Evolutionary conservation across 2,797 vertebrate genomes (phyloP), one percentile per base, ranked within the genome.

Genomic region (Monodelphis domestica): DNA sequence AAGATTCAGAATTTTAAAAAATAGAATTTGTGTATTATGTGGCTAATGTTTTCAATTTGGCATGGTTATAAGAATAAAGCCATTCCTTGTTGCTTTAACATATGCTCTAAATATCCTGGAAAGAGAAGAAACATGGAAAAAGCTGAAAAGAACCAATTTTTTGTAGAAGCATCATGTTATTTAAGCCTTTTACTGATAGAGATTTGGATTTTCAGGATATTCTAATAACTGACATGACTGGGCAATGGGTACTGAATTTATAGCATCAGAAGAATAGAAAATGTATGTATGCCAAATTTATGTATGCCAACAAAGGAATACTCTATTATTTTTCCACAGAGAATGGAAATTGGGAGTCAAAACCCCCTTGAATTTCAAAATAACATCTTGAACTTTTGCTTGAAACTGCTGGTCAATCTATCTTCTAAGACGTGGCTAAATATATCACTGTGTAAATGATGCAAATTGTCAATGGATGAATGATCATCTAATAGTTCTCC

Each of bases 291-390:
- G n/a, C n/a, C n/a, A n/a, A n/a, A n/a, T 98, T 99, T 99, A 99
- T 99, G 99, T 99, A 99, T 99, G 99, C 99, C 99, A 99, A 99
- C 99, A 99, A 99, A 99, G 98, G 98, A 99, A 99, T 99, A 98
- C 99, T 98, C 98, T 99, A 98, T 99, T 98, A 98, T 98, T 99
- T 99, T 99, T 99, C 99, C 99, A 99, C 98, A 98, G 98, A 99
- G 98, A 99, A 98, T 98, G 98, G 98, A 98, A 98, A 98, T 98
- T 98, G 98, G 98, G 98, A 98, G 98, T 98, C 98, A 97, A 95
- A 98, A 98, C 98, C 98, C 98, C 98, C 98, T 98, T 98, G 98
- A 98, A 98, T 98, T 98, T 98, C 98, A 98, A 98, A 99, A 98
- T 98, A 98, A 98, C 98, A 98, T 99, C 98, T 98, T 98, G 98